Base-by-base conservation (phyloP, 2,888 invertebrate genomes). In the Smittia sp. region DNA sequence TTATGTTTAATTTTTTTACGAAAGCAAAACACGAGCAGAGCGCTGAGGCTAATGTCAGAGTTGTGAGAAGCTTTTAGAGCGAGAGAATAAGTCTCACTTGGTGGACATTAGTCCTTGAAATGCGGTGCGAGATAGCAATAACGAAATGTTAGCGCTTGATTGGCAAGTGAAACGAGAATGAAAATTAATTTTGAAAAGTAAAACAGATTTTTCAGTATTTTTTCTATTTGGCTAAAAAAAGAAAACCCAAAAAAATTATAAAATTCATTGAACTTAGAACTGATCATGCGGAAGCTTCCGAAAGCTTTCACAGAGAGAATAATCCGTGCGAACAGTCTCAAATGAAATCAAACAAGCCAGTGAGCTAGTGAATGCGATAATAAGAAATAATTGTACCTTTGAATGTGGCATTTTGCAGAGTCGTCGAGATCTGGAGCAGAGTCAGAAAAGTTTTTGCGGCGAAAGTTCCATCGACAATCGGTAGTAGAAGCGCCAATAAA, bases 321-420 rank as follows among this genome's bases (percentile, higher is more conserved):
- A 22, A 58, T 58, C 18, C n/a, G 20, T 58, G 58, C n/a, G 9
- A 20, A 20, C n/a, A 22, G 18, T 58, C 58, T 20, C 18, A 20
- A 58, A 58, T 58, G 58, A 20, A 15, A 58, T 58, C 58, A 58
- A 18, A 58, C 18, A 18, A 58, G 20, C 18, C 22, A 58, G 58
- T 67, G 41, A 38, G 69, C 41, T 52, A 69, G 69, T 69, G 69
- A 69, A 54, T 58, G 41, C 25, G 68, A 68, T 68, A 68, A 69
- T 69, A 69, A 69, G 27, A 41, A 69, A 41, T 69, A 69, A 69
- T 69, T 69, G 69, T 69, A 69, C 69, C 69, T 69, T 69, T 69
- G 41, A 32, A 54, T 69, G 69, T 54, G 69, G 41, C 54, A 69
- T 41, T 69, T 54, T 41, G 22, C 58, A 58, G 58, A 58, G 58